A percentile compares a stretch with the other conserved stretches of the same genome.
phyloP scores from a whole-genome alignment of 1,140 invertebrate genomes.

The Lycorma delicatula region DNA sequence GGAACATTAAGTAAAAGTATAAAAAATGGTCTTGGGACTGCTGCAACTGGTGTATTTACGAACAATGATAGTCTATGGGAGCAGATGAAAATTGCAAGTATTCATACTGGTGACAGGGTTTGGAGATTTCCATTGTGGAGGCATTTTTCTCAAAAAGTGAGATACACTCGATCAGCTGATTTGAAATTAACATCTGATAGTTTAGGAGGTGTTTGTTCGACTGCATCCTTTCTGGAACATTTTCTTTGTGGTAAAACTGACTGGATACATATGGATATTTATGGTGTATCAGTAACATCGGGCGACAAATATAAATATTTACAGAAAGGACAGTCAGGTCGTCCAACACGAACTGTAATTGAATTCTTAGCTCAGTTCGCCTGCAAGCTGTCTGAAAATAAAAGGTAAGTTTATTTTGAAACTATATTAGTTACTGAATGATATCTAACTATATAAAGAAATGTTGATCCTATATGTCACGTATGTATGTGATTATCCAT shows the following conservation, averaged over 20 bases:
- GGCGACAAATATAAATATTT: constrained; percentile 60
- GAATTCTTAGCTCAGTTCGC: constrained; percentile 50
- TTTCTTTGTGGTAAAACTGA: constrained; percentile 44
- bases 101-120: constrained; percentile 51
- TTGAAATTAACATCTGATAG: constrained; percentile 13
- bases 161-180: constrained; percentile 33
- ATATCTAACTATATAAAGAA: no score
- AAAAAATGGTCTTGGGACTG: constrained; percentile 40
- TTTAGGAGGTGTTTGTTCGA: constrained; percentile 40
- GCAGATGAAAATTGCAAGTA: constrained; percentile 41
- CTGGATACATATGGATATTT: constrained; percentile 52
- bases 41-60: constrained; percentile 47
- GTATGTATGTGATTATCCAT: no score
- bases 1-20: constrained; percentile 39
- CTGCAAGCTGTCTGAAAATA: constrained; percentile 10
- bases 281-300: constrained; percentile 45
- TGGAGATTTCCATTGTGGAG: constrained; percentile 58
- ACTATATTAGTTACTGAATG: no score
- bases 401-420: no score
- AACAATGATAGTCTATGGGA: constrained; percentile 44
- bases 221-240: constrained; percentile 49
- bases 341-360: constrained; percentile 71
- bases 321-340: constrained; percentile 61
- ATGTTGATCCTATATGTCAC: no score
- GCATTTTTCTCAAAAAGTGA: constrained; percentile 37